phyloP scores from a whole-genome alignment of 1,140 invertebrate species.

The Pollicipes pollicipes region DNA sequence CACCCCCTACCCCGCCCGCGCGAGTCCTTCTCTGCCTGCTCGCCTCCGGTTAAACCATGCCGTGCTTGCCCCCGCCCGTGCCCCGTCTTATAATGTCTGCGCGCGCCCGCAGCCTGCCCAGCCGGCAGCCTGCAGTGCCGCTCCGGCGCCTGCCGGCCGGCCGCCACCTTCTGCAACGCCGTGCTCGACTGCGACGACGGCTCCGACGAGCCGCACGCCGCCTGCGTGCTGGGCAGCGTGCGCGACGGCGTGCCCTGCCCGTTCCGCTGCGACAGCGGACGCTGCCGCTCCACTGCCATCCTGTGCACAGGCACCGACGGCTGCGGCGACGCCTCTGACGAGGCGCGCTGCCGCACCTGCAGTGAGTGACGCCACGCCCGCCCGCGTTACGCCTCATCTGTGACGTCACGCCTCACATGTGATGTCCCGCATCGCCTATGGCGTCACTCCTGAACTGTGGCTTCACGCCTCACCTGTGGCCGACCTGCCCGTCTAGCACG shows the following conservation, averaged over 20 bases:
- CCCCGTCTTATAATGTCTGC: too few relatives aligned
- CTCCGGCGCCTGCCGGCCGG: conserved; percentile 65
- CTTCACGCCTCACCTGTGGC: too few relatives aligned
- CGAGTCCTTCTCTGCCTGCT: too few relatives aligned
- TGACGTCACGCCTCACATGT: too few relatives aligned
- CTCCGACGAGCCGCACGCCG: conserved; percentile 57
- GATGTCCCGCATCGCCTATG: too few relatives aligned
- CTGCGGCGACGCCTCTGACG: conserved; percentile 74
- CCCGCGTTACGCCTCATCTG: too few relatives aligned
- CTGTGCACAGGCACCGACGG: conserved; percentile 71
- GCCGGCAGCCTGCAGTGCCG: conserved; percentile 58
- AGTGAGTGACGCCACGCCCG: conserved; percentile 52
- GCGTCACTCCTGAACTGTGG: too few relatives aligned
- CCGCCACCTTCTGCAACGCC: conserved; percentile 78
- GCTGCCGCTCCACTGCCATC: conserved; percentile 67
- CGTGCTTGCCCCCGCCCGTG: too few relatives aligned
- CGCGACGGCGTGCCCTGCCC: conserved; percentile 41
- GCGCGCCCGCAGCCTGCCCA: conserved; percentile 37
- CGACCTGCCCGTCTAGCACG: too few relatives aligned
- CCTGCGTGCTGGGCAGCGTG: conserved; percentile 34
- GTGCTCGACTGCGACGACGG: conserved; percentile 64
- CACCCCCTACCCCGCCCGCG: too few relatives aligned
- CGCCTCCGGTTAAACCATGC: too few relatives aligned
- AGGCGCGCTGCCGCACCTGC: conserved; percentile 61
- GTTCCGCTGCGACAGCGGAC: conserved; percentile 60